These are phyloP conservation scores for Lobophora halterata DNA, from an alignment of 2,888 invertebrate species.

Conservation along the genomic window DNA sequence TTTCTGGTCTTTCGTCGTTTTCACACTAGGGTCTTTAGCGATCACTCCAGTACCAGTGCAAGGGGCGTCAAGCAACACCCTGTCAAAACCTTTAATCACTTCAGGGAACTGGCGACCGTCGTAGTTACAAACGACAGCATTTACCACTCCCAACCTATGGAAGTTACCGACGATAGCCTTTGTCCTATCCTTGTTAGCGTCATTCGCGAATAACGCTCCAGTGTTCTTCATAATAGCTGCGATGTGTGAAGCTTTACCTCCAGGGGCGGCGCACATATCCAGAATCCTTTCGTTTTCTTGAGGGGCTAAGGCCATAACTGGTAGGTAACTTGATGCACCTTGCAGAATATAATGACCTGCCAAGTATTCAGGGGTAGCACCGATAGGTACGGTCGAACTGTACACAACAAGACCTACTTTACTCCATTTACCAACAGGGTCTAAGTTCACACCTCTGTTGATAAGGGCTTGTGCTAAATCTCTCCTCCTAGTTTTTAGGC, in stretches of 20 bases:
- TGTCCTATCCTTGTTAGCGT: constrained; percentile 92
- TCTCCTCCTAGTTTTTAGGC: constrained; percentile 93
- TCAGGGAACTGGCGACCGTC: constrained; percentile 94
- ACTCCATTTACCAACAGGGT: constrained; percentile 99
- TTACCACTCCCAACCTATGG: constrained; percentile 96
- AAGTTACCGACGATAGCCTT: constrained; percentile 98
- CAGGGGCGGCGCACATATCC: constrained; percentile 99
- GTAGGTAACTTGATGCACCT: constrained; percentile 97
- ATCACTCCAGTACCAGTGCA: constrained; percentile 99
- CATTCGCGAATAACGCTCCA: constrained; percentile 97
- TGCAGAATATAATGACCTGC: constrained; percentile 98
- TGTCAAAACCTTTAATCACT: constrained; percentile 95
- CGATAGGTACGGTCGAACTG: constrained; percentile 96
- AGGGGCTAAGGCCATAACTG: constrained; percentile 98
- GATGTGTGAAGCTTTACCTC: constrained; percentile 99
- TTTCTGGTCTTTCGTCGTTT: constrained; percentile 92
- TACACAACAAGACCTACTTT: constrained; percentile 98
- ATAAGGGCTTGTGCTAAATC: constrained; percentile 97
- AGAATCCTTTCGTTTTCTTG: constrained; percentile 96
- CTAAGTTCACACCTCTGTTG: constrained; percentile 97
- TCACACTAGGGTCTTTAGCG: constrained; percentile 98
- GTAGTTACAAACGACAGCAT: constrained; percentile 92
- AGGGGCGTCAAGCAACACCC: constrained; percentile 97
- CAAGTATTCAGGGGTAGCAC: constrained; percentile 99
- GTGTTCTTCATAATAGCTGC: constrained; percentile 99